Conservation (phyloP, 2,888 invertebrate genomes). For the Cosmopolites sordidus region DNA sequence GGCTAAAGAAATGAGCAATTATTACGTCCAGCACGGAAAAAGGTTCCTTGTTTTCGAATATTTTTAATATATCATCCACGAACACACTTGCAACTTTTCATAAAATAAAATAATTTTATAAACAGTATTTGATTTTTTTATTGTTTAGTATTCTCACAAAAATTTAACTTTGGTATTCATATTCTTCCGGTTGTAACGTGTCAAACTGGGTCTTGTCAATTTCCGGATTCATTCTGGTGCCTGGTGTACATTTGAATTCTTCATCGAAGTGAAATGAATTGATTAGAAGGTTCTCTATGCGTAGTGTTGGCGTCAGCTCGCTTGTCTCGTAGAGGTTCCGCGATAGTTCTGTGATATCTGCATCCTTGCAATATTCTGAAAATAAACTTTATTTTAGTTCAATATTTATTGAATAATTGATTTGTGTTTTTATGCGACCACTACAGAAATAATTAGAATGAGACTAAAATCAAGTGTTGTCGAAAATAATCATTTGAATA, state of each 20-base stretch:
- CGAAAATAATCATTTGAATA: too few relatives aligned
- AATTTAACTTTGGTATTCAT: constrained; percentile 2
- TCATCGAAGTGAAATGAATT: constrained; percentile 6
- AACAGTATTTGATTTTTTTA: too few relatives aligned
- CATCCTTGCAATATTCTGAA: constrained; percentile 10
- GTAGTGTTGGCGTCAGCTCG: constrained; percentile 5
- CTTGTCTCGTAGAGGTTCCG: constrained; percentile 5
- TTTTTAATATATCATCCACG: too few relatives aligned
- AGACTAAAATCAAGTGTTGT: too few relatives aligned
- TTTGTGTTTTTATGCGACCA: too few relatives aligned
- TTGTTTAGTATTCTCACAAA: neutral
- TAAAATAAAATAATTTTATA: neutral
- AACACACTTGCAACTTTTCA: too few relatives aligned
- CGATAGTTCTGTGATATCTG: neutral
- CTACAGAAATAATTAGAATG: too few relatives aligned
- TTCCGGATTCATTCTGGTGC: constrained; percentile 12
- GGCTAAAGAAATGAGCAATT: too few relatives aligned
- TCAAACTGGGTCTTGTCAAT: constrained; percentile 1
- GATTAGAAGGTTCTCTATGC: constrained; percentile 5
- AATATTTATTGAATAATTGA: too few relatives aligned
- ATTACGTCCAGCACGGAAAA: too few relatives aligned
- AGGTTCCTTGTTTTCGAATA: too few relatives aligned
- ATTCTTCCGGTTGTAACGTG: neutral
- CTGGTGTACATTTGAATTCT: constrained; percentile 7
- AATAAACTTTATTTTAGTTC: neutral